phyloP scores from a whole-genome alignment of 53 echinoderm and acorn worm genomes.

The Apostichopus leukothele region DNA sequence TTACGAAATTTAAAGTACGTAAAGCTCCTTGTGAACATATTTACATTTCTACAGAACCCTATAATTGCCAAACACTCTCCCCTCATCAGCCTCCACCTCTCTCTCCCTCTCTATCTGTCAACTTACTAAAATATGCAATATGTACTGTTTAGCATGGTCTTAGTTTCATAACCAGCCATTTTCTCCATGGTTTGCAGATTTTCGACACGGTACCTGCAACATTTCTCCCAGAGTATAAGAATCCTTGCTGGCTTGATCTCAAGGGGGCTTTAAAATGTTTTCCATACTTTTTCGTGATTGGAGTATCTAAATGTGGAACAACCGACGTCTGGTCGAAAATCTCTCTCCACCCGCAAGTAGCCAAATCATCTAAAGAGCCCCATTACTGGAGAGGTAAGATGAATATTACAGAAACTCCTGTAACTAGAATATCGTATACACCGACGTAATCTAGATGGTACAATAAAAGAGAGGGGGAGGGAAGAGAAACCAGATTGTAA shows the following conservation, averaged over 20 bases:
- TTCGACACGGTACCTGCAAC: neutral
- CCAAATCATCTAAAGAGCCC: slow-evolving; percentile 3
- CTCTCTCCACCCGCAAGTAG: slow-evolving; percentile 23
- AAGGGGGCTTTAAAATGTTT: neutral
- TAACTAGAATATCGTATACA: too few species aligned
- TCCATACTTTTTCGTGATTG: slow-evolving; percentile 33
- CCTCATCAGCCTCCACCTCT: neutral
- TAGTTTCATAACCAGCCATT: neutral
- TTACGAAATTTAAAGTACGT: too few species aligned
- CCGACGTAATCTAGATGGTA: too few species aligned
- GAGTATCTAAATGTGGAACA: slow-evolving; percentile 50
- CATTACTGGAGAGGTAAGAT: slow-evolving; percentile 27
- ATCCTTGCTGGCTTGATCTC: slow-evolving; percentile 7
- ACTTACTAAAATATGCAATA: neutral
- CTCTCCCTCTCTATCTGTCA: neutral
- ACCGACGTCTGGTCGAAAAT: slow-evolving; percentile 47
- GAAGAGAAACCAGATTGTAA: too few species aligned
- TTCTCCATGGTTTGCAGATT: neutral
- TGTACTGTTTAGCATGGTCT: neutral
- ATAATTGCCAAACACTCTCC: too few species aligned
- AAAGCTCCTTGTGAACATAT: neutral
- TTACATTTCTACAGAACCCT: neutral
- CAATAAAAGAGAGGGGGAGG: too few species aligned
- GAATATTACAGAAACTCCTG: too few species aligned
- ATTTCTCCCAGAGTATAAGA: slow-evolving; percentile 8